Evolutionary conservation across 2,888 invertebrate species (phyloP), one percentile per base, ranked within the genome.

Genomic region (Epiblema foenella): DNA sequence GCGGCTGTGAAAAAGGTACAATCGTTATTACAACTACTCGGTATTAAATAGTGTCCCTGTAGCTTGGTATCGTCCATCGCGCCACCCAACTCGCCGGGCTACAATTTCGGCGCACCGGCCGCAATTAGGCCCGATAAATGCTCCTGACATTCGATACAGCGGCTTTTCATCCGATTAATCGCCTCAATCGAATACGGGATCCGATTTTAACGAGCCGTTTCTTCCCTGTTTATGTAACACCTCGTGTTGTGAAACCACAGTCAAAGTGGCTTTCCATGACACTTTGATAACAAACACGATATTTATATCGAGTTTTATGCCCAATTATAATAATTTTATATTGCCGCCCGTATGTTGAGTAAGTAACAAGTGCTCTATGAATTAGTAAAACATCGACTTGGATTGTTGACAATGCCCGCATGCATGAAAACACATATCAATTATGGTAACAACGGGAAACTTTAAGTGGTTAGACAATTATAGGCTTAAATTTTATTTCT

Each of bases 71-170:
- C 86, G 77, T 76, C 77, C 84, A 88, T 88, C 87, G 83, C 80
- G 83, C 90, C 91, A 90, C 90, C 91, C 90, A 89, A 78, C 83
- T 82, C 80, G 90, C 82, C 77, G 77, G 75, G 75, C 83, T 81
- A 81, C 84, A 83, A 85, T 85, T 87, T 86, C 86, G 87, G 85
- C 81, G 79, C 83, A 88, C 89, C 89, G 89, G 89, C 88, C 88
- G 89, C 89, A 92, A 91, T 92, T 91, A 91, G 90, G 87, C 83
- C 78, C 86, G 87, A 90, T 92, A 91, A 92, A 91, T 89, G 88
- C 89, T 79, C 83, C 85, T 83, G 88, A 88, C 87, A 88, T 84
- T 82, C 86, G 88, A 89, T 86, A 87, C 86, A 83, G 81, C 79
- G 84, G 80, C 81, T 84, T 86, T 85, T 87, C 86, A 85, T 87